Percentiles rank a stretch among this genome's conserved stretches.
Evolutionary conservation across 2,113 vertebrate genomes (phyloP).

Genomic region (Hemiscyllium ocellatum): DNA sequence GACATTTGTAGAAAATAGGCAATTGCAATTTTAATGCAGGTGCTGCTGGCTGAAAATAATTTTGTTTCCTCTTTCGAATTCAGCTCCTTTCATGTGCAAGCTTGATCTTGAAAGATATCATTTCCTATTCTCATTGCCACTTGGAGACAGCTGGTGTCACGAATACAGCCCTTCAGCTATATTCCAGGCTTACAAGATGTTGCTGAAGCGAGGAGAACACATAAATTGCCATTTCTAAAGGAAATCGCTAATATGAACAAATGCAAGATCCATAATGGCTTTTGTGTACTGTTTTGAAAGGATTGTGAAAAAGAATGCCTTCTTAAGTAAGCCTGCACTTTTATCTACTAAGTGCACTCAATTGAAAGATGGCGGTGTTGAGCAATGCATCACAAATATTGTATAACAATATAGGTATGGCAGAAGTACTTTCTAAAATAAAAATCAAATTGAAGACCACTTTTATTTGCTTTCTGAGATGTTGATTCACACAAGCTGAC

Average conservation of each 20-base stretch:
- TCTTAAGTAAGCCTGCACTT: not conserved
- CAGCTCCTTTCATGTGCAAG: not conserved
- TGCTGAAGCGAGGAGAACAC: constrained; percentile 9
- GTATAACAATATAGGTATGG: not conserved
- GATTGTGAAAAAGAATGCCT: not conserved
- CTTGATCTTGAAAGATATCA: not conserved
- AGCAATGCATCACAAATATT: not conserved
- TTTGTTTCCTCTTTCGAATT: not conserved
- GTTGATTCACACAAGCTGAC: not conserved
- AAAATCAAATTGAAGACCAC: not conserved
- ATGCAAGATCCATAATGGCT: not conserved
- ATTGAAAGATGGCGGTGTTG: not conserved
- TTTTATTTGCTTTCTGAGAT: not conserved
- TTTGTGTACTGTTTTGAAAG: not conserved
- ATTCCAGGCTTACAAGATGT: not conserved
- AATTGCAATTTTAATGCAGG: constrained; percentile 16
- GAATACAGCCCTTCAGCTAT: not conserved
- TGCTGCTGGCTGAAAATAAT: not conserved
- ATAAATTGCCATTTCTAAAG: constrained; percentile 23
- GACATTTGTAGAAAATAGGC: not conserved
- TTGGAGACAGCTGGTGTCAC: constrained; percentile 16
- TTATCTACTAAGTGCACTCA: not conserved
- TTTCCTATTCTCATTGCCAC: constrained; percentile 19
- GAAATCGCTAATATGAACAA: not conserved
- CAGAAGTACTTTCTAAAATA: not conserved